Conservation (phyloP, 2,113 vertebrate species). For the Smithornis capensis region DNA sequence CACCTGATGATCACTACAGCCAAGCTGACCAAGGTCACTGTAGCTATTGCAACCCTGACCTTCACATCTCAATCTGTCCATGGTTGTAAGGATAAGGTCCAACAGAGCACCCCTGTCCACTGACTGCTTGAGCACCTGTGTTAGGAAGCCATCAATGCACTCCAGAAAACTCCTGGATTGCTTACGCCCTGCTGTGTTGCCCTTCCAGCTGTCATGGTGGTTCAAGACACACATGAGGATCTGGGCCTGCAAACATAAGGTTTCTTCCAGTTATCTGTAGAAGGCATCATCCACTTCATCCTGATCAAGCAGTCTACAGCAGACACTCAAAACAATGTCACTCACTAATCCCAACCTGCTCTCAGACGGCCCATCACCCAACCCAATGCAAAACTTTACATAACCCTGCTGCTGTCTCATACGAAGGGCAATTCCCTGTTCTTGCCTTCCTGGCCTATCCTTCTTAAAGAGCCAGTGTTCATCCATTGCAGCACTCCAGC, state of each 20-base stretch:
- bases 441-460: not conserved
- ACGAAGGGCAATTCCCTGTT: not conserved
- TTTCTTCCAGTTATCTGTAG: not conserved
- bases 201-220: not conserved
- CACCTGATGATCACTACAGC: not conserved
- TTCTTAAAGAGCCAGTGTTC: not conserved
- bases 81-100: not conserved
- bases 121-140: not conserved
- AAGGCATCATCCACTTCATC: not conserved
- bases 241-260: fast-evolving
- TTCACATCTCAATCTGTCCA: not conserved
- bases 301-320: not conserved
- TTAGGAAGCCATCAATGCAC: not conserved
- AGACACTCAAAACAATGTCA: not conserved
- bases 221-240: not conserved
- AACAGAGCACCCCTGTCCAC: not conserved
- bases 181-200: not conserved
- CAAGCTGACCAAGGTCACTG: not conserved
- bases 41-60: not conserved
- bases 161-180: not conserved
- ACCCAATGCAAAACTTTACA: not conserved
- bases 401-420: not conserved
- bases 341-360: not conserved
- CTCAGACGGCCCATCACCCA: not conserved
- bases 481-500: not conserved